A percentile compares a stretch with the other conserved stretches of the same genome.
phyloP scores from a whole-genome alignment of 2,888 invertebrate species.

The Hartigia nigra region DNA sequence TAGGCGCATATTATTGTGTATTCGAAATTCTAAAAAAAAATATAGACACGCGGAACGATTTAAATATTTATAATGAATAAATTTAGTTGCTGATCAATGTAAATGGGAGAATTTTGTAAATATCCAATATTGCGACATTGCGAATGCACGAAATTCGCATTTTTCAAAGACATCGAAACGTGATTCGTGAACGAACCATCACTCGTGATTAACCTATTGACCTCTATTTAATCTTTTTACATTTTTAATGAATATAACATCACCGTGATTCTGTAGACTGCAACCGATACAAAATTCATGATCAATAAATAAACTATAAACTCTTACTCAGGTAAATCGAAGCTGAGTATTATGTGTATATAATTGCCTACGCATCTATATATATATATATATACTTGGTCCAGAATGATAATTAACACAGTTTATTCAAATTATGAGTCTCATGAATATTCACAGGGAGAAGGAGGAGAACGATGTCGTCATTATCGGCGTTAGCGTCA shows the following conservation, averaged over 20 bases:
- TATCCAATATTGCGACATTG: not conserved
- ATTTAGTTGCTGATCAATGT: not conserved
- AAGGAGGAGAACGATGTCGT: not conserved
- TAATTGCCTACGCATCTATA: not conserved
- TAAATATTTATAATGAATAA: not conserved
- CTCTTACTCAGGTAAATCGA: not conserved
- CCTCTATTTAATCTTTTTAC: too few species aligned
- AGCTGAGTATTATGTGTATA: not conserved
- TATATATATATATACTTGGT: not conserved
- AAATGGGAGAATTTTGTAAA: not conserved
- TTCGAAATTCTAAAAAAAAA: not conserved
- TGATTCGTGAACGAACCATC: not conserved
- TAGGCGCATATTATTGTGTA: not conserved
- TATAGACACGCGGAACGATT: not conserved
- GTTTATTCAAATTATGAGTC: not conserved
- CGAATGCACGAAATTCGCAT: not conserved
- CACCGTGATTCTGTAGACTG: not conserved
- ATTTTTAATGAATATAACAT: not conserved
- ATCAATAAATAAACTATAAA: not conserved
- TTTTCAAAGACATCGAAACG: not conserved
- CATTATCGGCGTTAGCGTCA: not conserved
- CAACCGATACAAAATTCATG: not conserved
- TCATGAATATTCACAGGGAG: not conserved
- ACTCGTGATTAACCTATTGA: not conserved
- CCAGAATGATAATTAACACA: not conserved